A percentile compares a stretch with the other conserved stretches of the same genome.
Conservation (phyloP, 2,888 invertebrate genomes). For the Diabrotica balteata region DNA sequence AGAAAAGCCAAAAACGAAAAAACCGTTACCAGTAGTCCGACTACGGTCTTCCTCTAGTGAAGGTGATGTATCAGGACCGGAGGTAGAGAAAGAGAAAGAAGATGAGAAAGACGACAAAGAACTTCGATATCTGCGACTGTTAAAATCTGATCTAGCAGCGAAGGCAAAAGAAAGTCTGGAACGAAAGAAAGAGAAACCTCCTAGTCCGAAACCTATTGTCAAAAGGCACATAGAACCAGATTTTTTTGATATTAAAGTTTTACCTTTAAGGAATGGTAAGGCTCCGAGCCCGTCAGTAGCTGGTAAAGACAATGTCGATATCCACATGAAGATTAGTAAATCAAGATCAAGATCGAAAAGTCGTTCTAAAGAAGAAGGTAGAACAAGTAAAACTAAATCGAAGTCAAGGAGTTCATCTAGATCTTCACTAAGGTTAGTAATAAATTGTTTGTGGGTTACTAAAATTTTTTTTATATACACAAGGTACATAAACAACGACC, state of each 20-base stretch:
- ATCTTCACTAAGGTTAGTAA: constrained; percentile 59
- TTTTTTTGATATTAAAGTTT: constrained; percentile 55
- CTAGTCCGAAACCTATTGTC: constrained; percentile 38
- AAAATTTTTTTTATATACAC: too few relatives aligned
- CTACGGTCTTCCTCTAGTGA: constrained; percentile 64
- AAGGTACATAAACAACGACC: too few relatives aligned
- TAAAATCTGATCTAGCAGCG: constrained; percentile 71
- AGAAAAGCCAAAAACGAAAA: constrained; percentile 47
- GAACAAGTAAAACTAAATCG: constrained; percentile 42
- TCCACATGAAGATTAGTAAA: constrained; percentile 38
- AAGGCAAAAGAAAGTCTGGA: constrained; percentile 76
- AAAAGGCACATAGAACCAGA: constrained; percentile 50
- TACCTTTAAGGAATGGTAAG: constrained; percentile 49
- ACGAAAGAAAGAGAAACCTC: constrained; percentile 59
- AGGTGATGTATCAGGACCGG: constrained; percentile 61
- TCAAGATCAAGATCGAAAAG: constrained; percentile 51
- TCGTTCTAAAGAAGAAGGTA: constrained; percentile 37
- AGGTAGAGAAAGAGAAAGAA: constrained; percentile 61
- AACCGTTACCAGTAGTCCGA: constrained; percentile 65
- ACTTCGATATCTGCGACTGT: constrained; percentile 70
- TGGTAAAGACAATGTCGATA: constrained; percentile 47
- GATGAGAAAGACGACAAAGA: constrained; percentile 73
- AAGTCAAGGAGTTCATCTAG: constrained; percentile 62
- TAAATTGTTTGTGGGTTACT: too few relatives aligned
- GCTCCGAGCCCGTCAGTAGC: constrained; percentile 37